These are phyloP conservation scores for Pogonophryne albipinna DNA, from an alignment of 2,797 vertebrate species.

Conservation along the genomic window DNA sequence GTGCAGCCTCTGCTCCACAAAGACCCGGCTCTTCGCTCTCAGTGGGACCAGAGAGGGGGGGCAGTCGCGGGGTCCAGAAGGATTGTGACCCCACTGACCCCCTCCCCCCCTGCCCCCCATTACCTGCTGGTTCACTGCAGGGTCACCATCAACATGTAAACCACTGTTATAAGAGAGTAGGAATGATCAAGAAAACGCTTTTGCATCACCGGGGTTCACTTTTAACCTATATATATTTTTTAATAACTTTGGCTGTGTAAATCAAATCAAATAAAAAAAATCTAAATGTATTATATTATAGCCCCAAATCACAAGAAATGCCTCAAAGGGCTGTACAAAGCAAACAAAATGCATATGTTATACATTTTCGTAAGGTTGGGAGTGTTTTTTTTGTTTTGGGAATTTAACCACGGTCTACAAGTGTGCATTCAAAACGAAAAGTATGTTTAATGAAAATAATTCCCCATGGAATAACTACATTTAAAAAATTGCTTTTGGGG, in stretches of 20 bases:
- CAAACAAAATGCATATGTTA: no score
- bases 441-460: no score
- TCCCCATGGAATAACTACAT: not conserved
- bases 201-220: not conserved
- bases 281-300: no score
- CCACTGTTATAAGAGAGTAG: constrained; percentile 6
- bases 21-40: constrained; percentile 69
- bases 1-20: constrained; percentile 63
- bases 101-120: not conserved
- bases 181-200: not conserved
- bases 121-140: constrained; percentile 81
- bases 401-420: no score
- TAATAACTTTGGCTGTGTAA: no score
- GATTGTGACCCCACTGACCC: constrained; percentile 62
- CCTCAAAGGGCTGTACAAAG: no score
- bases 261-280: no score
- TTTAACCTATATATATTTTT: no score
- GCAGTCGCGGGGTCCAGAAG: constrained; percentile 53
- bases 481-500: not conserved
- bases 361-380: no score
- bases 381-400: no score
- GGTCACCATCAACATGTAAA: constrained; percentile 61
- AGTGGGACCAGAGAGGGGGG: constrained; percentile 60
- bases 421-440: no score
- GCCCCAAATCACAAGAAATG: no score